Conservation (phyloP, 2,888 invertebrate genomes). For the Thysanoteuthis rhombus region DNA sequence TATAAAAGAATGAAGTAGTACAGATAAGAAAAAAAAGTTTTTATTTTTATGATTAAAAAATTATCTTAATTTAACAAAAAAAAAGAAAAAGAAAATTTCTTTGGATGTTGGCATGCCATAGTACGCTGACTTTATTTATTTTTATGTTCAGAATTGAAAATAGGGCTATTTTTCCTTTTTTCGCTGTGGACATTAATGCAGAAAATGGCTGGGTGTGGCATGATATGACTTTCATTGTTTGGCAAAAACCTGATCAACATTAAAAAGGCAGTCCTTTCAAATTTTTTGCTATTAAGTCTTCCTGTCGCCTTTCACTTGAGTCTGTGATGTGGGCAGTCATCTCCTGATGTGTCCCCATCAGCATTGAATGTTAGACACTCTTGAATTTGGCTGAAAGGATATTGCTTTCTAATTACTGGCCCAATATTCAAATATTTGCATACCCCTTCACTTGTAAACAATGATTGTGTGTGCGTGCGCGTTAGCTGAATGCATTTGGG, state of each 20-base stretch:
- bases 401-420: neutral
- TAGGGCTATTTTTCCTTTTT: neutral
- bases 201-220: neutral
- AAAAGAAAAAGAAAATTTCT: neutral
- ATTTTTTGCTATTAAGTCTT: neutral
- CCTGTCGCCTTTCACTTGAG: neutral
- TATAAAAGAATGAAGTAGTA: neutral
- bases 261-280: neutral
- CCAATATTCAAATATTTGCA: neutral
- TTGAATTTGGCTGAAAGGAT: too few species aligned
- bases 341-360: neutral
- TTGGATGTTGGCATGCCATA: neutral
- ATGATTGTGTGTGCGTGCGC: neutral
- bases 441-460: neutral
- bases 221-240: constrained; percentile 12
- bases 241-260: neutral
- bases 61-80: neutral
- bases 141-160: neutral
- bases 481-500: neutral
- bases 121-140: neutral
- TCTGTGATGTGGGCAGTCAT: constrained; percentile 12
- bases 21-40: too few species aligned
- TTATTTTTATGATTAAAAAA: neutral
- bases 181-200: neutral
- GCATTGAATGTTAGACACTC: too few species aligned